A percentile compares a stretch with the other conserved stretches of the same genome.
Conservation (phyloP, 2,113 vertebrate species). For the Sisor rabdophorus region DNA sequence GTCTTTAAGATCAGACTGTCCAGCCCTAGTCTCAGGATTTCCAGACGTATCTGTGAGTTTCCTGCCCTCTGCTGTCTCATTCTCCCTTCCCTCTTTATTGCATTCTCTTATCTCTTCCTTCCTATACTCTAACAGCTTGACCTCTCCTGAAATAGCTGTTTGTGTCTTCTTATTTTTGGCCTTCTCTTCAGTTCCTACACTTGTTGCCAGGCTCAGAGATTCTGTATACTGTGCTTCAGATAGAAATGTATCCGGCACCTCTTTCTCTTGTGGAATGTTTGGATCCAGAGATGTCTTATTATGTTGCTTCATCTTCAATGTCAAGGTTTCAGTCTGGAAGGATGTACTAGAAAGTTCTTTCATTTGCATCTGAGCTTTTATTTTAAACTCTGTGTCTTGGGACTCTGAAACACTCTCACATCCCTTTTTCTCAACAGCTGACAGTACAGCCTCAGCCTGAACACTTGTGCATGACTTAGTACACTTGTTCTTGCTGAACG, state of each 20-base stretch:
- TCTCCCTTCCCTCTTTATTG: conserved; percentile 34
- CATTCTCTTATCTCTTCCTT: conserved; percentile 46
- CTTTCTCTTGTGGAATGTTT: conserved; percentile 21
- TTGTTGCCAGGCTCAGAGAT: neutral
- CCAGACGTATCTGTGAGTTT: conserved; percentile 33
- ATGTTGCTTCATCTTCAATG: neutral
- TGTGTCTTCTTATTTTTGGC: conserved; percentile 28
- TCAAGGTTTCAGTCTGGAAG: neutral
- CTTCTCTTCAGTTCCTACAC: conserved; percentile 37
- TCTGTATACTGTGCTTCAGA: conserved; percentile 5
- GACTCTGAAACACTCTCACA: neutral
- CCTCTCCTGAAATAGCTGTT: conserved; percentile 14
- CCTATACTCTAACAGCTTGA: conserved; percentile 45
- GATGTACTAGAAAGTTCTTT: neutral
- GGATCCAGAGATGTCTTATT: conserved; percentile 18
- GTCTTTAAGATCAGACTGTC: conserved; percentile 23
- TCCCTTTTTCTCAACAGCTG: conserved; percentile 16
- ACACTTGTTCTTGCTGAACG: conserved; percentile 32
- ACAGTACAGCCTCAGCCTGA: conserved; percentile 10
- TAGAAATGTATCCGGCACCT: conserved; percentile 7
- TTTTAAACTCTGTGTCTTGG: neutral
- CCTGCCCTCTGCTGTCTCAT: conserved; percentile 37
- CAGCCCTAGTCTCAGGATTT: conserved; percentile 22
- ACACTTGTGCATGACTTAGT: conserved; percentile 38
- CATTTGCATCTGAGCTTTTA: neutral